phyloP scores from a whole-genome alignment of 2,797 vertebrate genomes.

The Poeciliopsis turneri region DNA sequence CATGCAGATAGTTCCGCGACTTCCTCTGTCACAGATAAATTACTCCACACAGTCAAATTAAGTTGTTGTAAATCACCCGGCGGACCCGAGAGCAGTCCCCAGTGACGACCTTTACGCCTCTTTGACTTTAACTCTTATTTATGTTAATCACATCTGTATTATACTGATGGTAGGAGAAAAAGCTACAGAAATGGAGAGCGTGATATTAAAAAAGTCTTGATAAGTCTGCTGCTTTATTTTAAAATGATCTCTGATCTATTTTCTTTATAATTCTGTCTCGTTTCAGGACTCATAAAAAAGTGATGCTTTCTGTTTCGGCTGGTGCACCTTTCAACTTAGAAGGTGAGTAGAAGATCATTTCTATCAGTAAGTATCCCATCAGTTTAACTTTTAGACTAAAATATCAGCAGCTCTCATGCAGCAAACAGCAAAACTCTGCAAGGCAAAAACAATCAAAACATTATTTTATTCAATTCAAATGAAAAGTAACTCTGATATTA shows the following conservation, averaged over 20 bases:
- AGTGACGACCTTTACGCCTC: constrained; percentile 83
- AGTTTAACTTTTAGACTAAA: constrained; percentile 25
- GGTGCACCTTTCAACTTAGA: constrained; percentile 15
- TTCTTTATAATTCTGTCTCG: constrained; percentile 12
- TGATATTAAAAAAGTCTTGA: constrained; percentile 15
- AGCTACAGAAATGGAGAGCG: constrained; percentile 66
- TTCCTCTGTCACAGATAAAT: constrained; percentile 76
- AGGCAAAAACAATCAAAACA: background rate
- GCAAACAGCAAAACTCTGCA: background rate
- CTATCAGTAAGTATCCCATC: constrained; percentile 17
- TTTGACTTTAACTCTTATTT: constrained; percentile 82
- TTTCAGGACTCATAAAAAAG: constrained; percentile 37
- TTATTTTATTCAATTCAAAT: background rate
- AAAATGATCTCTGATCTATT: constrained; percentile 9
- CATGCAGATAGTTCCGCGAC: constrained; percentile 66
- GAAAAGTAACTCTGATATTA: background rate
- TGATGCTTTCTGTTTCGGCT: constrained; percentile 27
- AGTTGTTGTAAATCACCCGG: constrained; percentile 76
- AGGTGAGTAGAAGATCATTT: constrained; percentile 40
- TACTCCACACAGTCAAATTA: constrained; percentile 78
- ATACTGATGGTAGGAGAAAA: constrained; percentile 71
- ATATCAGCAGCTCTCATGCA: background rate
- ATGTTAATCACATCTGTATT: constrained; percentile 79
- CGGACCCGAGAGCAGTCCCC: constrained; percentile 68
- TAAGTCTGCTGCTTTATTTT: constrained; percentile 2